Evolutionary conservation across 2,888 invertebrate species (phyloP).

Genomic region (Drosophila glabriapex): DNA sequence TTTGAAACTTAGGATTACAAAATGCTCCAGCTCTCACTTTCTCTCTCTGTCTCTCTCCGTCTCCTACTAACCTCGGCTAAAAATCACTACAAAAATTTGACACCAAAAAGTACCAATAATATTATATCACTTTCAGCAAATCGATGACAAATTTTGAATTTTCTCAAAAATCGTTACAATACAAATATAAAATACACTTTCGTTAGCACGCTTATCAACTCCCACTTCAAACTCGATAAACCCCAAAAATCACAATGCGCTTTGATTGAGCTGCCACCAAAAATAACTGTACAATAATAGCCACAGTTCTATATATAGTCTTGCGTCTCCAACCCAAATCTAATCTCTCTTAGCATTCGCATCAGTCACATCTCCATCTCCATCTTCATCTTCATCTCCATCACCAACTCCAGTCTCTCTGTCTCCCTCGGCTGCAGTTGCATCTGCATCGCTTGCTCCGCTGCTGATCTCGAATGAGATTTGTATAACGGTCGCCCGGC

Average conservation of each 20-base stretch:
- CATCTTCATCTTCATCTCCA: slow-evolving; percentile 9
- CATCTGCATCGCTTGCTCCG: slow-evolving; percentile 41
- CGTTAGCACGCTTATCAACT: slow-evolving; percentile 49
- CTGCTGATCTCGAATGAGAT: slow-evolving; percentile 80
- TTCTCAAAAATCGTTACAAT: slow-evolving; percentile 59
- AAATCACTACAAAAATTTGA: slow-evolving; percentile 55
- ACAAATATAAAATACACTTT: slow-evolving; percentile 61
- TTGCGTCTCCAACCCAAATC: slow-evolving; percentile 32
- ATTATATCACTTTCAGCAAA: slow-evolving; percentile 75
- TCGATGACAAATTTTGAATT: slow-evolving; percentile 74
- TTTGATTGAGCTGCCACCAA: slow-evolving; percentile 84
- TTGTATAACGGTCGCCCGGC: slow-evolving; percentile 79
- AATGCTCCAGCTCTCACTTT: slow-evolving; percentile 17
- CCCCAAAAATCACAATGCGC: slow-evolving; percentile 84
- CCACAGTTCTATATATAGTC: slow-evolving; percentile 48
- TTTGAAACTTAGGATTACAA: slow-evolving; percentile 41
- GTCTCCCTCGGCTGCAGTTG: slow-evolving; percentile 27
- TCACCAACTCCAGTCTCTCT: slow-evolving; percentile 23
- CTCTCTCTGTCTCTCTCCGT: neutral
- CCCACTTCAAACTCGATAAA: slow-evolving; percentile 24
- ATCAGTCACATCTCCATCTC: slow-evolving; percentile 56
- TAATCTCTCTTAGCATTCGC: slow-evolving; percentile 54
- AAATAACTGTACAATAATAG: slow-evolving; percentile 50
- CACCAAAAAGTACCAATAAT: slow-evolving; percentile 73
- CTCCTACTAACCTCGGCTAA: slow-evolving; percentile 14